Evolutionary conservation across 2,888 invertebrate genomes (phyloP).

Genomic region (Sipha maydis): DNA sequence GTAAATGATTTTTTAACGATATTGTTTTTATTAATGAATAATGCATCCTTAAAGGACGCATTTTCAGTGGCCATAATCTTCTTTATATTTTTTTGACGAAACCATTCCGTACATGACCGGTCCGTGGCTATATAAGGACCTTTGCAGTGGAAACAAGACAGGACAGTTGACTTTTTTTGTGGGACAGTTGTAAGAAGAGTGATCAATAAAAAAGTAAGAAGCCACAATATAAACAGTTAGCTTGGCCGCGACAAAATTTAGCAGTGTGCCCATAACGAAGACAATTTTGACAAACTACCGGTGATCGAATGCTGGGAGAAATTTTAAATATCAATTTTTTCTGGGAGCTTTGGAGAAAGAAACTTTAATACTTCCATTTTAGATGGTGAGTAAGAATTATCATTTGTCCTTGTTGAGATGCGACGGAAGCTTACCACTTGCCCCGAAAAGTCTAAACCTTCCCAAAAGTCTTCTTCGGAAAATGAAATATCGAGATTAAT

Average conservation of each 20-base stretch:
- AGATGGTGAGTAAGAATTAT: no score
- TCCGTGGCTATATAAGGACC: background rate
- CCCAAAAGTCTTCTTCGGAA: no score
- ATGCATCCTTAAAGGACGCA: background rate
- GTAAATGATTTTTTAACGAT: slow-evolving; percentile 4
- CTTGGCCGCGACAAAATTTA: slow-evolving; percentile 8
- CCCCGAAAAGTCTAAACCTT: no score
- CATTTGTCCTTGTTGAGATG: no score
- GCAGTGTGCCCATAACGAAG: slow-evolving; percentile 8
- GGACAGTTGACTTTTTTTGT: background rate
- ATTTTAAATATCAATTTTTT: no score
- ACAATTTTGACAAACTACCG: background rate
- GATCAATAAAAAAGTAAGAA: slow-evolving; percentile 5
- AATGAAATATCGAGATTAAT: background rate
- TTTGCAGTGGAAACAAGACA: background rate
- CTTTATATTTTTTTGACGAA: background rate
- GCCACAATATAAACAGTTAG: background rate
- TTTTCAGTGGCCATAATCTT: slow-evolving; percentile 22
- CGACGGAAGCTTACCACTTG: no score
- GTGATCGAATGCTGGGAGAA: no score
- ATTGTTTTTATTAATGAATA: background rate
- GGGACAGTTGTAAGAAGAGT: background rate
- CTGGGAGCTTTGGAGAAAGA: no score
- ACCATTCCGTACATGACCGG: slow-evolving; percentile 4
- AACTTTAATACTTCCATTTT: no score